Evolutionary conservation across 2,888 invertebrate species (phyloP), one percentile per base, ranked within the genome.

Genomic region (Archips crataeganus): DNA sequence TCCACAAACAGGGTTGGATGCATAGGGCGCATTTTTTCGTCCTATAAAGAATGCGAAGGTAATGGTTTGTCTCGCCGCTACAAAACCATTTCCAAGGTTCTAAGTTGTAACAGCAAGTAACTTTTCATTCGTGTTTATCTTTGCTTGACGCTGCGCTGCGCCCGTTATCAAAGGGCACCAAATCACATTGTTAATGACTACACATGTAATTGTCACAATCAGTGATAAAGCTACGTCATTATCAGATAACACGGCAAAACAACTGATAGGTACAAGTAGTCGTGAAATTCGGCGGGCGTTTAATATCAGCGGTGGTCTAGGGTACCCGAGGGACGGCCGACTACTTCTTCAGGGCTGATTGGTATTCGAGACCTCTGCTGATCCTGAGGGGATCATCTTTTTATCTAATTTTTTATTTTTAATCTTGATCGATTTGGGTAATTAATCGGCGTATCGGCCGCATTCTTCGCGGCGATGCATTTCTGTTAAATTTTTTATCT

Each of bases 351-450:
- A 80, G 85, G 90, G 91, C 87, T 88, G 89, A 85, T 80, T 87
- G 94, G 94, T 94, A 95, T 95, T 95, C 94, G 94, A 95, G 94
- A 94, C 94, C 93, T 93, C 94, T 94, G 94, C 94, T 95, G 94
- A 94, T 94, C 94, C 92, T 92, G 90, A 85, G 82, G 76, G 61
- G 62, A 64, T 69, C 81, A 73, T 76, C 84, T 93, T 94, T 94
- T 94, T 95, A 95, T 95, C 94, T 94, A 76, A 79, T 82, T 82
- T 23, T 84, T 86, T 86, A 85, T 86, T 83, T 78, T n/a, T 87
- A 87, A 93, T 94, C 93, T 87, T 90, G 90, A 93, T 93, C 86
- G 91, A 94, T 93, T 84, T 75, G 69, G 47, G 78, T 87, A 90
- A 91, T 93, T 93, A 91, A 87, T 89, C 87, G 85, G 88, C 87